phyloP scores from a whole-genome alignment of 2,888 invertebrate genomes.

The Pachydiplax longipennis region DNA sequence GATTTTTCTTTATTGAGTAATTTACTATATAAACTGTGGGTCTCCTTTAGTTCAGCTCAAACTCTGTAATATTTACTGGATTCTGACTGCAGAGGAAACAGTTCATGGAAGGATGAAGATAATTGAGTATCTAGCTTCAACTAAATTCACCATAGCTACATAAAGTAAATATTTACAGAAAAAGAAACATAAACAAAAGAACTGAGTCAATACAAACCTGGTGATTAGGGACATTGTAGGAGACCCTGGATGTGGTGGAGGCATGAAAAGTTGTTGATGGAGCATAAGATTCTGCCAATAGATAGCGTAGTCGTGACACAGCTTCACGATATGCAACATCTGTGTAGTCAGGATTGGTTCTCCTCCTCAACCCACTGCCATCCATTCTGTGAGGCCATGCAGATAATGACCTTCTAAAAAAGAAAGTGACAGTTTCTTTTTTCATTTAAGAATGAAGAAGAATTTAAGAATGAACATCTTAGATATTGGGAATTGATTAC shows the following conservation, averaged over 20 bases:
- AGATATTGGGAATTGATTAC: background rate
- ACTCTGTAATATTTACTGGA: too few relatives aligned
- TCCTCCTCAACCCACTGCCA: conserved; percentile 2
- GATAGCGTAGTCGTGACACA: conserved; percentile 77
- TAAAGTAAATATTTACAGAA: background rate
- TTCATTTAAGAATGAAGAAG: background rate
- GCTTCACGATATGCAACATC: conserved; percentile 86
- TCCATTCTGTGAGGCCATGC: conserved; percentile 43
- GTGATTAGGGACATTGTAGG: conserved; percentile 17
- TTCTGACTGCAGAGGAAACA: too few relatives aligned
- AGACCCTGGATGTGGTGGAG: background rate
- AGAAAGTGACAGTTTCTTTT: background rate
- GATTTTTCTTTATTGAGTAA: too few relatives aligned
- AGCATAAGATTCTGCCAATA: conserved; percentile 78
- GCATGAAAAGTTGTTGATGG: conserved; percentile 57
- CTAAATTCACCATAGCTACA: background rate
- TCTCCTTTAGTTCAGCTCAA: too few relatives aligned
- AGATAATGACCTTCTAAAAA: background rate
- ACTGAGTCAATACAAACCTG: background rate
- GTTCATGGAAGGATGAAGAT: too few relatives aligned
- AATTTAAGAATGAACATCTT: background rate
- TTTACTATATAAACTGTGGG: too few relatives aligned
- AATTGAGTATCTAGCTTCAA: background rate
- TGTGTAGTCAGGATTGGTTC: conserved; percentile 73
- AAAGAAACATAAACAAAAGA: background rate